Percentiles rank a stretch among this genome's conserved stretches.
Evolutionary conservation across 2,113 vertebrate genomes (phyloP).

Genomic region (Cettia cetti): DNA sequence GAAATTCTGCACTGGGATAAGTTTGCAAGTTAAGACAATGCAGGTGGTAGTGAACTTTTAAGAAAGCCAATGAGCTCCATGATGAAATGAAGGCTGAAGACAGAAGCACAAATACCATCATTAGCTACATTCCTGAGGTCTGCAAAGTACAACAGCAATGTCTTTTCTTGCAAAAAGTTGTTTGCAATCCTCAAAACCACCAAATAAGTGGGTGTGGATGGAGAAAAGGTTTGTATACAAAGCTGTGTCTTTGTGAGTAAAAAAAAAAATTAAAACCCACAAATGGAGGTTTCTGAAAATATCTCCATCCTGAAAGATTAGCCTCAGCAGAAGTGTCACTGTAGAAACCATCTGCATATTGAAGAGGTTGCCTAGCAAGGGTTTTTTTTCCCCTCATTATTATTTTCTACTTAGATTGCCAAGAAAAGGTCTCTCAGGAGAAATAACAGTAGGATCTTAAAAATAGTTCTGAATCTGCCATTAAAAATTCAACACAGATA

Average conservation of each 20-base stretch:
- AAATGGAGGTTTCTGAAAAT: conserved; percentile 73
- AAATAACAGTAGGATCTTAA: conserved; percentile 34
- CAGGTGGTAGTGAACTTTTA: not conserved
- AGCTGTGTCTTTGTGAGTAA: conserved; percentile 43
- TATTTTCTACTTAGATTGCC: conserved; percentile 46
- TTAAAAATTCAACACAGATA: conserved; percentile 51
- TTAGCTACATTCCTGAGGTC: not conserved
- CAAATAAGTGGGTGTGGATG: not conserved
- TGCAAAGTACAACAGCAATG: conserved; percentile 4
- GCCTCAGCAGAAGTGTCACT: conserved; percentile 65
- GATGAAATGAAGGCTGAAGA: not conserved
- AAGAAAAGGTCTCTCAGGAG: conserved; percentile 53
- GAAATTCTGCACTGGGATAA: not conserved
- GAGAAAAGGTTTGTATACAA: conserved; percentile 42
- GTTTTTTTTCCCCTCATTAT: not conserved
- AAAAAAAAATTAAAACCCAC: conserved; percentile 2
- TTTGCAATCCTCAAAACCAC: conserved; percentile 35
- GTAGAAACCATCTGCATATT: conserved; percentile 56
- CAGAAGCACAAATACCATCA: not conserved
- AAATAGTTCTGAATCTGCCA: conserved; percentile 42
- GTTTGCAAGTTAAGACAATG: not conserved
- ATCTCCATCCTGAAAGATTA: conserved; percentile 74
- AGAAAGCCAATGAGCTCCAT: not conserved
- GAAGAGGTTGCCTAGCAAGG: conserved; percentile 58
- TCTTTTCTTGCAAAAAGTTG: conserved; percentile 47